Percentiles rank a stretch among this genome's conserved stretches.
Evolutionary conservation across 2,888 invertebrate genomes (phyloP).

Genomic region (Watsonalla binaria): DNA sequence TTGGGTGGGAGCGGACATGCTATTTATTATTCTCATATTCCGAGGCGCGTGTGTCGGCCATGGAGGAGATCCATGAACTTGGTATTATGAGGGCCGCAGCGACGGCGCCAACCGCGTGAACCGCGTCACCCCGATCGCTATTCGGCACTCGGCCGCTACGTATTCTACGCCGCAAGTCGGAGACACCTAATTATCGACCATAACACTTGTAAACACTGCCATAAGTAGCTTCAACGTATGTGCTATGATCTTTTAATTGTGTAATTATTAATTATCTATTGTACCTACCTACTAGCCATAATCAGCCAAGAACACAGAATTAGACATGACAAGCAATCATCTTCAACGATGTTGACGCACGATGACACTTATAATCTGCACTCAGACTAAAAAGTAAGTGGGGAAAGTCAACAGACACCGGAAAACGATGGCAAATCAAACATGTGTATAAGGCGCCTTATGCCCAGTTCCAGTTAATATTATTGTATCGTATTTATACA

Average conservation of each 20-base stretch:
- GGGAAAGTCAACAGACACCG: too few species aligned
- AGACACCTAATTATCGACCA: conserved; percentile 32
- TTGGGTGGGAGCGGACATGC: conserved; percentile 41
- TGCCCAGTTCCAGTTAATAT: too few species aligned
- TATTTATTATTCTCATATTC: too few species aligned
- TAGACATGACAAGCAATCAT: too few species aligned
- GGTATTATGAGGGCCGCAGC: conserved; percentile 30
- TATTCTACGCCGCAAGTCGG: conserved; percentile 5
- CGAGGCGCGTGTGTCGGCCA: conserved; percentile 19
- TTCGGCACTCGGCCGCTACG: conserved; percentile 14
- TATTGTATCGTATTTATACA: too few species aligned
- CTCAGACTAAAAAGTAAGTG: too few species aligned
- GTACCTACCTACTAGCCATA: background rate
- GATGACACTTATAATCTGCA: too few species aligned
- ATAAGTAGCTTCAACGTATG: conserved; percentile 22
- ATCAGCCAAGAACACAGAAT: too few species aligned
- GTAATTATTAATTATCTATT: conserved; percentile 11
- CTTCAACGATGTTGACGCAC: too few species aligned
- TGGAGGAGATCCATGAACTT: conserved; percentile 60
- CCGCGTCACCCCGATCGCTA: conserved; percentile 7
- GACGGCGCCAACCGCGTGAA: conserved; percentile 5
- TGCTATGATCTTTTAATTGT: conserved; percentile 2
- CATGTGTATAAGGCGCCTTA: too few species aligned
- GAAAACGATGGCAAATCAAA: too few species aligned
- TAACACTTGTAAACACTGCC: conserved; percentile 54